phyloP scores from a whole-genome alignment of 2,797 vertebrate species.

The Aplochiton taeniatus region DNA sequence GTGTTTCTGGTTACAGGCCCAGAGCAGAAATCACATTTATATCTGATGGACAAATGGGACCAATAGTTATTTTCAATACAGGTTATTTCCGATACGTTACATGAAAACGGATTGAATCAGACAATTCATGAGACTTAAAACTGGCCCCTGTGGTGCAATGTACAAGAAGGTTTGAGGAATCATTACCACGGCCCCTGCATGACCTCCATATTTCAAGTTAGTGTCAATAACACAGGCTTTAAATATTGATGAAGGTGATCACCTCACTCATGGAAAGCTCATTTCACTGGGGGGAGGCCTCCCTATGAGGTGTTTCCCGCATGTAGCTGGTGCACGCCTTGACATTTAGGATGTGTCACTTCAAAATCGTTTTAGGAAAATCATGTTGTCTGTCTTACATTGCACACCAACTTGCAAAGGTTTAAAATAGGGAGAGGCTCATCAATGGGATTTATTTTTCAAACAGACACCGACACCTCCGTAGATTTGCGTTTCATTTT shows the following conservation, averaged over 20 bases:
- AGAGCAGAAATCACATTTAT: conserved; percentile 3
- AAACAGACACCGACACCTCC: conserved; percentile 24
- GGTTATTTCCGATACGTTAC: conserved; percentile 37
- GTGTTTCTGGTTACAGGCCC: conserved; percentile 13
- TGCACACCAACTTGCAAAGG: conserved; percentile 25
- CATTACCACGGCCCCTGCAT: conserved; percentile 71
- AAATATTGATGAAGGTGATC: conserved; percentile 77
- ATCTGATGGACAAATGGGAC: conserved; percentile 43
- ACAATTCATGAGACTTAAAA: conserved; percentile 46
- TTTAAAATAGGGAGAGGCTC: conserved; percentile 38
- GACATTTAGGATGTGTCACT: conserved; percentile 41
- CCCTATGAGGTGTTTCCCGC: conserved; percentile 57
- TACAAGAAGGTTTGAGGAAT: conserved; percentile 58
- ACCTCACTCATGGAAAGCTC: conserved; percentile 53
- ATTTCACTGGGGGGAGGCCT: conserved; percentile 40
- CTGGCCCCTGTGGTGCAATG: conserved; percentile 43
- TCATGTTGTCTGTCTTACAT: conserved; percentile 39
- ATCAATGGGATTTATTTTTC: conserved; percentile 37
- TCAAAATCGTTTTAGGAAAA: conserved; percentile 39
- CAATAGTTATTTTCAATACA: no score
- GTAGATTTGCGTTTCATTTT: conserved; percentile 35
- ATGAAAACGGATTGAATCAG: conserved; percentile 40
- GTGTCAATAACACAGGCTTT: conserved; percentile 76
- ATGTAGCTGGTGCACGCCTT: conserved; percentile 50
- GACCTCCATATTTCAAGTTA: conserved; percentile 73